Evolutionary conservation across 2,797 vertebrate genomes (phyloP), one percentile per base, ranked within the genome.

Genomic region (Ceyx erithaca): DNA sequence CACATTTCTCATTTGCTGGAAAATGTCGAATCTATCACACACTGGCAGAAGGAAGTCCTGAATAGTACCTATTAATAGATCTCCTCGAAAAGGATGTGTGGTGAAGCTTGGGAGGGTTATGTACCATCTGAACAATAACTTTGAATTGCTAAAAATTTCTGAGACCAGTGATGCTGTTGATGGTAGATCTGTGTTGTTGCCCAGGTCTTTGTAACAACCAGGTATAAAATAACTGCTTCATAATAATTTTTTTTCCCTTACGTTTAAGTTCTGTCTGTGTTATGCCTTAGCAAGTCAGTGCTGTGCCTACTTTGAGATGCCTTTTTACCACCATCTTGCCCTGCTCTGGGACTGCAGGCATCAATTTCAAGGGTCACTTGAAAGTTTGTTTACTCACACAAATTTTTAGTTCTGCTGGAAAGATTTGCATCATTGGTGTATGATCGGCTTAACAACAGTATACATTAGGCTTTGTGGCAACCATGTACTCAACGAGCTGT

Each of bases 151-250:
- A 3, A 59, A 46, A 43, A n/a, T 49, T 61, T 35, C 40, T 26
- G 37, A 52, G 30, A 2, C 35, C 1, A 1, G 2, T 46, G 69
- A 15, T 79, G 19, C n/a, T 71, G 37, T 37, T 1, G 2, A 2
- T 61, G 46, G 10, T 66, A 66, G 25, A 19, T 37, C 9, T 31
- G 33, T 16, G 26, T 57, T 45, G 13, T 68, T 75, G 37, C 9
- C 30, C 35, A 7, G 35, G 48, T 31, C 5, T 40, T 1, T n/a
- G 48, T 52, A 28, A 9, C 41, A 76, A 12, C 25, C 40, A 37
- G 26, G 12, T 57, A 8, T 10, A 22, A 55, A 31, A 43, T 40
- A 7, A 17, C 63, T 63, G 37, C 41, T 61, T 52, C 63, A 28
- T 46, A 33, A 31, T 78, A 16, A 0, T 14, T 40, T 73, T 89